Evolutionary conservation across 2,888 invertebrate genomes (phyloP), one percentile per base, ranked within the genome.

Genomic region (Acleris literana): DNA sequence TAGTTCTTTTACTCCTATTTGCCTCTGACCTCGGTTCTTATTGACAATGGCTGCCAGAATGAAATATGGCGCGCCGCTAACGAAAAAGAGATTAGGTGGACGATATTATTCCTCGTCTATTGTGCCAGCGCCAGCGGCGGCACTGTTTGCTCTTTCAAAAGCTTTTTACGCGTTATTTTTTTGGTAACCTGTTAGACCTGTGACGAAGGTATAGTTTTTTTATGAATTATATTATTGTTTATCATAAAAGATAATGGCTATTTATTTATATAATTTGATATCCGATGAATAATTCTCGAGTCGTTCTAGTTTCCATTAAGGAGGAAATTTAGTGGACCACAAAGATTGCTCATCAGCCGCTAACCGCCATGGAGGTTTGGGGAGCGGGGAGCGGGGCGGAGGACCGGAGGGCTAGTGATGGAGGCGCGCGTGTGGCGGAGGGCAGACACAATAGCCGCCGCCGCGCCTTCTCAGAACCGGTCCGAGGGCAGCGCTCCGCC

Each of bases 1-100:
- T 74, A 72, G 83, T 84, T 88, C 82, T 89, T 90, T 91, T 90
- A 70, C 85, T 90, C 83, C 85, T 89, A 88, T 90, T 91, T 91
- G 91, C 88, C 88, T 86, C 87, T 89, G 91, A 91, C 91, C 91
- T 88, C 90, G 85, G 85, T 77, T 84, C 81, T 82, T 89, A 90
- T 90, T 91, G 91, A 92, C 92, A 92, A 92, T 91, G 86, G 87
- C 90, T 90, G 90, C 88, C 90, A 87, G 88, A 86, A 92, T 92
- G 91, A 92, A 91, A 90, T 92, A 92, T 91, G 89, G 90, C 83
- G 86, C 82, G 85, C 81, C 85, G 86, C 83, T 87, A 87, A 91
- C 86, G 85, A 87, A 90, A 90, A 87, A 88, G 85, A 90, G 90
- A 90, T 92, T 90, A 88, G 84, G 84, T 85, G 85, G 84, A 87